Percentiles rank a stretch among this genome's conserved stretches.
These are phyloP conservation scores for Arenicola marina DNA, from an alignment of 2,888 invertebrate species.

Conservation along the genomic window DNA sequence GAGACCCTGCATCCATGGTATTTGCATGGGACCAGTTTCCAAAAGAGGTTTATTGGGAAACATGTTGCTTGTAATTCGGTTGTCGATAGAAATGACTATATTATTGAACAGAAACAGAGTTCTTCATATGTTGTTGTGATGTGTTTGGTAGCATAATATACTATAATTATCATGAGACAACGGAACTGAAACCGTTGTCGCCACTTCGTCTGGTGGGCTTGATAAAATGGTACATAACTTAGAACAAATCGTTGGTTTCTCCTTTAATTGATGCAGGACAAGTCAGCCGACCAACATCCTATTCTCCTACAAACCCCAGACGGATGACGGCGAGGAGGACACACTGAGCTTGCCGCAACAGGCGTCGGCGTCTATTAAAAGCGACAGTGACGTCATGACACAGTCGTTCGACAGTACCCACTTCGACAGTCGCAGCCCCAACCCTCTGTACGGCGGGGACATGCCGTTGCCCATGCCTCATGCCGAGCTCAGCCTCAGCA, in stretches of 20 bases:
- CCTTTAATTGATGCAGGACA: slow-evolving; percentile 9
- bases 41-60: not conserved
- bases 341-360: slow-evolving; percentile 75
- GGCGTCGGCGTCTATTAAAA: slow-evolving; percentile 4
- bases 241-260: not conserved
- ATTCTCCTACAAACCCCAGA: slow-evolving; percentile 81
- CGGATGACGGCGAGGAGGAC: slow-evolving; percentile 77
- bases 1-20: not conserved
- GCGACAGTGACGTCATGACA: slow-evolving; percentile 6
- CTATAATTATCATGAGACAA: too few species aligned
- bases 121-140: too few species aligned
- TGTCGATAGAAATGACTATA: not conserved
- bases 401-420: slow-evolving; percentile 24
- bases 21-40: not conserved
- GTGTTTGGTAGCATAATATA: too few species aligned
- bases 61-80: not conserved
- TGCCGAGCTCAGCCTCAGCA: slow-evolving; percentile 12
- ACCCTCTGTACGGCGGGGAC: slow-evolving; percentile 25
- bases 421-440: slow-evolving; percentile 20
- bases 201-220: too few species aligned
- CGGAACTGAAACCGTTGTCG: too few species aligned
- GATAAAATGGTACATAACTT: too few species aligned
- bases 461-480: not conserved
- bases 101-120: not conserved
- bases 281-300: slow-evolving; percentile 53